Conservation (phyloP, 2,888 invertebrate genomes). For the Agelastica alni region DNA sequence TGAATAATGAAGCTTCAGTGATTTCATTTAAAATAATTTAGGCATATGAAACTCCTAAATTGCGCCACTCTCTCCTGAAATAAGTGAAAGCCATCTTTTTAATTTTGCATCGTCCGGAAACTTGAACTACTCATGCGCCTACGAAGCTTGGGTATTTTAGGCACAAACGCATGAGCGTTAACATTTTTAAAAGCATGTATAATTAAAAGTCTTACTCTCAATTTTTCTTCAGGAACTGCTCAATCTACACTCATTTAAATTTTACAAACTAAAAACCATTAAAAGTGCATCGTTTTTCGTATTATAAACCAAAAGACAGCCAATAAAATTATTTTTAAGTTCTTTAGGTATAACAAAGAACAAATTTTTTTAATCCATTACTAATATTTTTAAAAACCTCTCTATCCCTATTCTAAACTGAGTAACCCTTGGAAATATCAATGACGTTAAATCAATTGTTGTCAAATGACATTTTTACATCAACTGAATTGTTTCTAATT, state of each 20-base stretch:
- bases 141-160: too few relatives aligned
- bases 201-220: slow-evolving; percentile 32
- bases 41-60: too few relatives aligned
- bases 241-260: slow-evolving; percentile 34
- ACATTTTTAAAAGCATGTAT: too few relatives aligned
- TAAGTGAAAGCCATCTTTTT: too few relatives aligned
- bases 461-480: slow-evolving; percentile 76
- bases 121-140: too few relatives aligned
- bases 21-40: too few relatives aligned
- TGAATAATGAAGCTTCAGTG: too few relatives aligned
- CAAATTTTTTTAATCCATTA: slow-evolving; percentile 26
- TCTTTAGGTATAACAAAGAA: slow-evolving; percentile 16
- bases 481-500: slow-evolving; percentile 67
- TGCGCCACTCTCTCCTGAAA: too few relatives aligned
- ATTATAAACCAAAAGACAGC: slow-evolving; percentile 36
- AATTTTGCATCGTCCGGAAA: too few relatives aligned
- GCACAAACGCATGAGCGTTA: too few relatives aligned
- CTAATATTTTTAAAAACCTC: slow-evolving; percentile 27
- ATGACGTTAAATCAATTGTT: slow-evolving; percentile 69
- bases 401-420: slow-evolving; percentile 14
- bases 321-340: too few relatives aligned
- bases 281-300: slow-evolving; percentile 40
- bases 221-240: slow-evolving; percentile 34
- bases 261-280: slow-evolving; percentile 32
- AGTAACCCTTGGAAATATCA: slow-evolving; percentile 13